Evolutionary conservation across 1,140 invertebrate species (phyloP).

Genomic region (Eupristina koningsbergeri): DNA sequence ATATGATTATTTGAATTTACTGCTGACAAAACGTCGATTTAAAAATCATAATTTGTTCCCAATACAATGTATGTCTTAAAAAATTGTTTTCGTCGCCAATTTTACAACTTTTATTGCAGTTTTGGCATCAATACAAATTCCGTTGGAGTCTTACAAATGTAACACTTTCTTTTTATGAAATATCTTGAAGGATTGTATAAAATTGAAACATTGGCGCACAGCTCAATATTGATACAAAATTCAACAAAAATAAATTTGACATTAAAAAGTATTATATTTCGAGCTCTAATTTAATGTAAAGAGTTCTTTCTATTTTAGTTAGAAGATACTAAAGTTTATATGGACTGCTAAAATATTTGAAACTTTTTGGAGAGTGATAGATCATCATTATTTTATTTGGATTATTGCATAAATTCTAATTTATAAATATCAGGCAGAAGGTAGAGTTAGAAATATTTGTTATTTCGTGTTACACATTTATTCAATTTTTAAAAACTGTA

Average conservation of each 20-base stretch:
- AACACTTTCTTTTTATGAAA: background rate
- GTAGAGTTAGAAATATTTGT: background rate
- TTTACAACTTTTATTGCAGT: background rate
- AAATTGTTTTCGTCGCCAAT: background rate
- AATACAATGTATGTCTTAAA: background rate
- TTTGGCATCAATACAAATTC: background rate
- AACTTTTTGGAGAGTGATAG: background rate
- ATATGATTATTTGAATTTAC: background rate
- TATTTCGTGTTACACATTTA: background rate
- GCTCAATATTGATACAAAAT: background rate
- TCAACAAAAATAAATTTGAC: background rate
- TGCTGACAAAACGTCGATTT: background rate
- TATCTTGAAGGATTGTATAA: background rate
- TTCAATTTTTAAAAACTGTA: background rate
- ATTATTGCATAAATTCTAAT: background rate
- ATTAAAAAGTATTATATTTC: background rate
- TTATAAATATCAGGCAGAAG: background rate
- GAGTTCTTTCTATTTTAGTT: background rate
- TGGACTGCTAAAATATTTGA: background rate
- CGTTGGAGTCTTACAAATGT: too few species aligned
- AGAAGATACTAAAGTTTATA: background rate
- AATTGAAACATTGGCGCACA: too few species aligned
- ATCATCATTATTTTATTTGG: background rate
- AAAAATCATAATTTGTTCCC: background rate
- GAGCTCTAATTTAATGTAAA: background rate